Base-by-base conservation (phyloP, 2,888 invertebrate genomes). In the Andrena flavipes region DNA sequence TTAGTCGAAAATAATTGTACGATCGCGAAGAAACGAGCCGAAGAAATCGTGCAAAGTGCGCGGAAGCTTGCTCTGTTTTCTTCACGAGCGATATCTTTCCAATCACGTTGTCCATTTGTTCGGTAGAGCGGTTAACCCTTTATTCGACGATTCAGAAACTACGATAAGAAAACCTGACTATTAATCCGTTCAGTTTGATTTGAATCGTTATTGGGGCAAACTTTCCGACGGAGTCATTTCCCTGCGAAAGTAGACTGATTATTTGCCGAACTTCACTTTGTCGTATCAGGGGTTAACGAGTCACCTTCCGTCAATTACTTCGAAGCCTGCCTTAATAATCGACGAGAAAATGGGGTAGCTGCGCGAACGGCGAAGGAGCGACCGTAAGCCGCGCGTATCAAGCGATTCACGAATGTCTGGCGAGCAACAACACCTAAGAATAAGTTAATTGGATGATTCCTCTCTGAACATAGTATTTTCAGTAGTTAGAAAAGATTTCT, bases 271-370 rank as follows among this genome's bases (percentile, higher is more conserved):
- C 10, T 23, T 56, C 56, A 10, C 48, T 49, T 76, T 77, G 63
- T 64, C 69, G 26, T 49, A 16, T 77, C 48, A 69, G n/a, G 67
- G 62, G 23, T 48, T 42, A 26, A 16, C 48, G 30, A 29, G 23
- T 71, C 64, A 26, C 23, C 26, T 56, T 71, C 56, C 26, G 78
- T 79, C 80, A 72, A 80, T 80, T 80, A 80, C 30, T 67, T 72
- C 60, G 33, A 59, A 59, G 51, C 54, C 64, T 70, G 80, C 81
- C 80, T 81, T 81, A 80, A 63, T 42, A 29, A 7, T 68, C 23
- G 42, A 49, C 20, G 48, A 56, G 30, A 33, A 42, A 16, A 16
- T 26, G 8, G 30, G 33, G n/a, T 68, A n/a, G 60, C 13, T 23
- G 29, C 26, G n/a, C 7, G 23, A 10, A 10, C 35, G 10, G 2